These are phyloP conservation scores for Sebastes schlegelii DNA, from an alignment of 2,113 vertebrate species.

Conservation along the genomic window DNA sequence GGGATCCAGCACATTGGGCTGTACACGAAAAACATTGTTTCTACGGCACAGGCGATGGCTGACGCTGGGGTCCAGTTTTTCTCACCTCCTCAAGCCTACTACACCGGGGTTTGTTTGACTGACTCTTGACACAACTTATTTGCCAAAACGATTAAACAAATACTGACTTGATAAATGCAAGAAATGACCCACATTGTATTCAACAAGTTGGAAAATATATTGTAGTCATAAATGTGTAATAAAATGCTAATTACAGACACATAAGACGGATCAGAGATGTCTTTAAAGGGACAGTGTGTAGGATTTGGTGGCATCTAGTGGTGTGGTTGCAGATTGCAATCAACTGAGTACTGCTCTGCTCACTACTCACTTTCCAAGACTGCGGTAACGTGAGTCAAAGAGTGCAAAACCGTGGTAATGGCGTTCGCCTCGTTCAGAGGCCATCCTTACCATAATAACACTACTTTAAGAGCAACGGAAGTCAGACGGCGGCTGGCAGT, in stretches of 20 bases:
- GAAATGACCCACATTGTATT: conserved; percentile 3
- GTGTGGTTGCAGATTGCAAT: too few relatives aligned
- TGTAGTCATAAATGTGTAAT: not conserved
- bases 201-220: not conserved
- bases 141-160: not conserved
- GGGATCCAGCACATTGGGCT: conserved; percentile 94
- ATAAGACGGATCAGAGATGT: not conserved
- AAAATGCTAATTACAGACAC: not conserved
- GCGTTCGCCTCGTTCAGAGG: too few relatives aligned
- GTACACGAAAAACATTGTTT: conserved; percentile 86
- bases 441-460: too few relatives aligned
- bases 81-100: conserved; percentile 88
- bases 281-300: not conserved
- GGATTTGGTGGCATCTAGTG: too few relatives aligned
- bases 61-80: conserved; percentile 85
- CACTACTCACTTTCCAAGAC: too few relatives aligned
- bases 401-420: too few relatives aligned
- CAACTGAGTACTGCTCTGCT: too few relatives aligned
- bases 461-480: too few relatives aligned
- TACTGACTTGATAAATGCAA: not conserved
- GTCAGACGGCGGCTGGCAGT: too few relatives aligned
- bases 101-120: conserved; percentile 80
- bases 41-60: conserved; percentile 78
- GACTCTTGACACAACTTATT: not conserved
- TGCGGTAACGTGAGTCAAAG: too few relatives aligned